Evolutionary conservation across 2,797 vertebrate species (phyloP).

Genomic region (Pangasius sanitwongsei): DNA sequence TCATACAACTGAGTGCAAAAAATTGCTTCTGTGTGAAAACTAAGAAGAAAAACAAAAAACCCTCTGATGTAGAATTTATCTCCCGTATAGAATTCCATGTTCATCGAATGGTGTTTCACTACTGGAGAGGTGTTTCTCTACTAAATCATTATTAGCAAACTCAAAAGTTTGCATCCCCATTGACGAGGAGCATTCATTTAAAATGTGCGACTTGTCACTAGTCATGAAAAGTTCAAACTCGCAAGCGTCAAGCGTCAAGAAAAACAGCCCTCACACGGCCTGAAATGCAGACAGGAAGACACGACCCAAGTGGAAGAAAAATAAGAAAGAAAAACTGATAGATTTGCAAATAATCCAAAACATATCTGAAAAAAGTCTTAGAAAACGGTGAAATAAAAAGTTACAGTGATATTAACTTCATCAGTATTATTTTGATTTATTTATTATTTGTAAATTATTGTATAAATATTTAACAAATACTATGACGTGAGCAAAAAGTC

Average conservation of each 20-base stretch:
- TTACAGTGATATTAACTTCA: no score
- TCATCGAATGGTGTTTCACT: not conserved
- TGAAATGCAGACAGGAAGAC: not conserved
- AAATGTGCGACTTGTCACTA: not conserved
- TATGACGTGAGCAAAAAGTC: no score
- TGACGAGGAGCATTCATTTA: not conserved
- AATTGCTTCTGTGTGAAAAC: not conserved
- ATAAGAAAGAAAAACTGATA: not conserved
- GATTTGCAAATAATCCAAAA: no score
- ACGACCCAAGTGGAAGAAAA: not conserved
- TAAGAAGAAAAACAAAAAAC: no score
- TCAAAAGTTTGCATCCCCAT: not conserved
- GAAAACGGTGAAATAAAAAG: no score
- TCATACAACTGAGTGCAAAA: not conserved
- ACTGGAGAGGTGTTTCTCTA: not conserved
- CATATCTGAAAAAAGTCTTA: no score
- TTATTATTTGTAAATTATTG: no score
- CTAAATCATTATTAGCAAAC: not conserved
- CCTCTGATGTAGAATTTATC: not conserved
- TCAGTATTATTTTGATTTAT: no score
- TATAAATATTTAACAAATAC: no score
- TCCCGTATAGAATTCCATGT: not conserved
- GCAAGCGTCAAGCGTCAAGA: no score
- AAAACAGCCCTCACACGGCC: not conserved
- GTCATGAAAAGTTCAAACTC: not conserved